Conservation (phyloP, 2,888 invertebrate species). For the Rhagium mordax region DNA sequence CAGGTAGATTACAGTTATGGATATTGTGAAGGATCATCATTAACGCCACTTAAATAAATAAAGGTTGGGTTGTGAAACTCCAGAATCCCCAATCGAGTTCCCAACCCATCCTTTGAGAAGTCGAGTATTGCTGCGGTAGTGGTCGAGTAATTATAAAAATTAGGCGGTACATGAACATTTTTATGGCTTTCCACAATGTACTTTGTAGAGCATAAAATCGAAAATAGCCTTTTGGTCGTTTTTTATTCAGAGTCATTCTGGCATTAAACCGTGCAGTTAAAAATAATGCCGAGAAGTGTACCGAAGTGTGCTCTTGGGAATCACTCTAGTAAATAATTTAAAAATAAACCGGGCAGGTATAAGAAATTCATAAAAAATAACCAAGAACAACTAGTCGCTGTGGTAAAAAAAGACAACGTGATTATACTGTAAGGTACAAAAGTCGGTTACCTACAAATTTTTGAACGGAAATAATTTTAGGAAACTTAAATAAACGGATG, state of each 20-base stretch:
- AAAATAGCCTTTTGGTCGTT: slow-evolving; percentile 21
- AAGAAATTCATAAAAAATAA: too few species aligned
- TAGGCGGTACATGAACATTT: slow-evolving; percentile 15
- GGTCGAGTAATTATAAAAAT: slow-evolving; percentile 9
- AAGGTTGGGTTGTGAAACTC: background rate
- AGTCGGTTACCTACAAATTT: too few species aligned
- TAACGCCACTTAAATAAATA: slow-evolving; percentile 59
- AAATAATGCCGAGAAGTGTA: background rate
- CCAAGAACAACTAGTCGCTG: too few species aligned
- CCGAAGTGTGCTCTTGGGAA: background rate
- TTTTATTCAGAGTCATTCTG: slow-evolving; percentile 15
- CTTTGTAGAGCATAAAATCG: slow-evolving; percentile 32
- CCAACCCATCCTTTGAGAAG: background rate
- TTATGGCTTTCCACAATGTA: slow-evolving; percentile 30
- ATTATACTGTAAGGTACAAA: too few species aligned
- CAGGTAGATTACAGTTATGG: slow-evolving; percentile 28
- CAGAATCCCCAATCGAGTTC: background rate
- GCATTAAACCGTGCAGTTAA: slow-evolving; percentile 23
- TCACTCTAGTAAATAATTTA: background rate
- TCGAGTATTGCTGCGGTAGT: background rate
- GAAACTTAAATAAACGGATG: too few species aligned
- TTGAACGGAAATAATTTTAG: too few species aligned
- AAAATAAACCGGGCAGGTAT: too few species aligned
- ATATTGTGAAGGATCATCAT: slow-evolving; percentile 62
- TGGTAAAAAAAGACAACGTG: too few species aligned